Conservation (phyloP, 2,888 invertebrate species). For the Choreutis nemorana region DNA sequence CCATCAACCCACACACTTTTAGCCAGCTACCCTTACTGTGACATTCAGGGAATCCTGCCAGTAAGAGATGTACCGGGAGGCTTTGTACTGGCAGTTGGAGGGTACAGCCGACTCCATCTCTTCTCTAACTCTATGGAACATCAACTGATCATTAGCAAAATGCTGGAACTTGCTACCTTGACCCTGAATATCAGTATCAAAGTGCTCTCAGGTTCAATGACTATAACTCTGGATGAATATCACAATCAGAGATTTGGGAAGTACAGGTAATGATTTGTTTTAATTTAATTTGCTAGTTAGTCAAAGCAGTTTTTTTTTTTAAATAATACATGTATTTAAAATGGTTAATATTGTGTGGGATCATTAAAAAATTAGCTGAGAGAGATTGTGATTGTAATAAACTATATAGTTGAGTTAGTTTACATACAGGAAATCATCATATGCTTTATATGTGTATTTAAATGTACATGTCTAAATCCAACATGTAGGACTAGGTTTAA, state of each 20-base stretch:
- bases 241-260: constrained; percentile 89
- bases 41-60: constrained; percentile 62
- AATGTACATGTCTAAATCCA: no score
- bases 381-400: no score
- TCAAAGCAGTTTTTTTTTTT: constrained; percentile 2
- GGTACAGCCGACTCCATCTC: constrained; percentile 89
- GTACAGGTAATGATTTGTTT: constrained; percentile 71
- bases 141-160: constrained; percentile 86
- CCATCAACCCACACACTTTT: constrained; percentile 83
- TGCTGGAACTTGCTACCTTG: constrained; percentile 82
- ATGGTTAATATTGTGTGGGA: no score
- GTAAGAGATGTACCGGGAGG: constrained; percentile 92
- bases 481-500: no score
- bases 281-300: constrained; percentile 5
- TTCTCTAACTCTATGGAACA: constrained; percentile 84
- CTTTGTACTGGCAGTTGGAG: constrained; percentile 90
- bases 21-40: constrained; percentile 65
- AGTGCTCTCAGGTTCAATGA: constrained; percentile 80
- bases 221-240: constrained; percentile 87
- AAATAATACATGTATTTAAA: no score
- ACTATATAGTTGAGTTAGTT: no score
- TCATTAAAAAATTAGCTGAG: no score
- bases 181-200: constrained; percentile 86
- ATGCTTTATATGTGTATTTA: no score
- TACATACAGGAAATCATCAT: no score